Percentiles rank a stretch among this genome's conserved stretches.
phyloP scores from a whole-genome alignment of 2,888 invertebrate species.

The Gortyna flavago region DNA sequence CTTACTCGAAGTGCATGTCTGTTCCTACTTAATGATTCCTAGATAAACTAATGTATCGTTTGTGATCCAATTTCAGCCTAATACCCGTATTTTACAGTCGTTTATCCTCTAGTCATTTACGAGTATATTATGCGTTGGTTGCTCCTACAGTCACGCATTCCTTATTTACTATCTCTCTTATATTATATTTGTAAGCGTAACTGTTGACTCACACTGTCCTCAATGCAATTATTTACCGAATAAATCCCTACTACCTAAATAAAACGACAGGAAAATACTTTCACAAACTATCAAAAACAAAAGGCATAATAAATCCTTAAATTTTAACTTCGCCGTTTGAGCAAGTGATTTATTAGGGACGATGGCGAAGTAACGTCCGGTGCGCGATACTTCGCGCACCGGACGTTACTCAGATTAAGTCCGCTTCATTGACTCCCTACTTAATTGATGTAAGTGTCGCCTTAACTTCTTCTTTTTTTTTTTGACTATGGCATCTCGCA shows the following conservation, averaged over 20 bases:
- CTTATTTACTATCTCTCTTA: neutral
- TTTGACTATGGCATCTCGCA: too few species aligned
- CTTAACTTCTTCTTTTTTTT: constrained; percentile 17
- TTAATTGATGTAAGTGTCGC: constrained; percentile 53
- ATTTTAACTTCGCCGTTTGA: constrained; percentile 50
- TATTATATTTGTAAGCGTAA: neutral
- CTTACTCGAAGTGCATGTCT: neutral
- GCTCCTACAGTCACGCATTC: neutral
- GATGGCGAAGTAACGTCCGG: too few species aligned
- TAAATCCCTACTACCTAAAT: neutral
- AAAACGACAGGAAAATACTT: constrained; percentile 25
- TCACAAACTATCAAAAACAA: constrained; percentile 36
- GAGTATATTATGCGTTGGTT: neutral
- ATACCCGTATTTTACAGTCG: neutral
- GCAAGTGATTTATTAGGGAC: constrained; percentile 57
- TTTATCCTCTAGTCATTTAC: neutral
- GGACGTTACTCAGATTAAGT: constrained; percentile 43
- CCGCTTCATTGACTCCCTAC: constrained; percentile 42
- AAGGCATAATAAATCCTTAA: constrained; percentile 41
- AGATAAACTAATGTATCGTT: neutral
- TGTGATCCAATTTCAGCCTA: too few species aligned
- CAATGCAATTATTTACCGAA: neutral
- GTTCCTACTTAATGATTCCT: neutral
- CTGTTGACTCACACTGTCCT: neutral
- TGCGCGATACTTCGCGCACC: too few species aligned